Conservation (phyloP, 2,113 vertebrate species). For the Tonatia bakeri region DNA sequence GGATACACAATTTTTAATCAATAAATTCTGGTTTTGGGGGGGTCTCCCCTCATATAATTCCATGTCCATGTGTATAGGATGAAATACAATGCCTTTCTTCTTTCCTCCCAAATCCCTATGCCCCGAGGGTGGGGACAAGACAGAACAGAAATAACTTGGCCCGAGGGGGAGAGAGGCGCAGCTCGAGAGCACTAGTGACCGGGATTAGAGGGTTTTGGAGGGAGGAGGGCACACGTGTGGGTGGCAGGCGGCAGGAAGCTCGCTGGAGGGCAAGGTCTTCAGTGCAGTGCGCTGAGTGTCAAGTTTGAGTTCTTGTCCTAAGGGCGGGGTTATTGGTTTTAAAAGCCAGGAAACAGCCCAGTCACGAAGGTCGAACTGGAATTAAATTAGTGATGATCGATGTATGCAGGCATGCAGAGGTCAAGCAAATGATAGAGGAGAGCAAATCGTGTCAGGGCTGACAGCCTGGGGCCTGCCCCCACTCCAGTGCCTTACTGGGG, state of each 20-base stretch:
- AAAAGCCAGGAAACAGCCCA: background rate
- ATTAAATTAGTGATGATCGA: background rate
- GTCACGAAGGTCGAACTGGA: background rate
- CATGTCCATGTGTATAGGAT: background rate
- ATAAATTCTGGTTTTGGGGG: too few species aligned
- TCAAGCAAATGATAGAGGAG: background rate
- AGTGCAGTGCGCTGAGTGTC: fast-evolving
- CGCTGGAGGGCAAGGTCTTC: fast-evolving
- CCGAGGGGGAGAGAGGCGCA: background rate
- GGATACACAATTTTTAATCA: too few species aligned
- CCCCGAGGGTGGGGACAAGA: background rate
- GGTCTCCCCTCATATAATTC: background rate
- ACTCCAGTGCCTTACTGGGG: background rate
- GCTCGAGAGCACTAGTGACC: background rate
- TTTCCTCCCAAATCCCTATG: background rate
- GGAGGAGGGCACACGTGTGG: fast-evolving
- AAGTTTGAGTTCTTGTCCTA: background rate
- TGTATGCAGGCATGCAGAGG: background rate
- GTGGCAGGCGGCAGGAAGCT: background rate
- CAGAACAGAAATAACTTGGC: conserved; percentile 12
- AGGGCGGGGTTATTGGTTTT: background rate
- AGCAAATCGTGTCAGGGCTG: fast-evolving
- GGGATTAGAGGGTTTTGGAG: background rate
- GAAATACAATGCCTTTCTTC: background rate
- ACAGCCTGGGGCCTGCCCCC: background rate